Base-by-base conservation (phyloP, 2,888 invertebrate species). In the Dichetophora obliterata region DNA sequence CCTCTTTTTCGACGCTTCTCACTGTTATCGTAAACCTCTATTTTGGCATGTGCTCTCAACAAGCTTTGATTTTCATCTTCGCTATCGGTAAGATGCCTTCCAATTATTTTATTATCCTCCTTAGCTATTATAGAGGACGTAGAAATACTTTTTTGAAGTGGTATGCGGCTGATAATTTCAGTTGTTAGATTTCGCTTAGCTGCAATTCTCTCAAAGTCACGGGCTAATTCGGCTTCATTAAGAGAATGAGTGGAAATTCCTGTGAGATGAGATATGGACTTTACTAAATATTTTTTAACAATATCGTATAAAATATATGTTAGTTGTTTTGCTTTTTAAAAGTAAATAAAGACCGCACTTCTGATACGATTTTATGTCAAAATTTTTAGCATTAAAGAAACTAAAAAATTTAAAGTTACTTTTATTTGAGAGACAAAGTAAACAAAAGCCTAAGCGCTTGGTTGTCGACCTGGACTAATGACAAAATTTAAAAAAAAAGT, bases 1-100 rank as follows among this genome's bases (percentile, higher is more conserved):
- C 96, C 96, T 71, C 96, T 91, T 90, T 97, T 97, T 82, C 96
- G 92, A 84, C 96, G 91, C 87, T 97, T 96, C 85, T 95, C 95
- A 86, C 95, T 94, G 87, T 95, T 94, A 85, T 94, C 94, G 81
- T 89, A 90, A 0, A 88, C 87, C 81, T 90, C 90, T 77, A 87
- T 89, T 84, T 90, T 90, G 77, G 88, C 88, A 84, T 89, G 88
- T 48, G 89, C 89, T 80, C 90, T 88, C 80, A 90, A 83, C 79
- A 90, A 84, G 84, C 88, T 89, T 84, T 89, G 89, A 83, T 89
- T 89, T 81, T 89, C 89, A 88, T 90, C 89, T 85, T 90, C 90
- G 82, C 89, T 89, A 82, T 90, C 90, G 52, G 90, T 89, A 54
- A 90, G 83, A 84, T 90, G 90, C 72, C 90, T 86, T 54, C 54